A percentile compares a stretch with the other conserved stretches of the same genome.
These are phyloP conservation scores for Tetragonula carbonaria DNA, from an alignment of 2,888 invertebrate species.

Conservation along the genomic window DNA sequence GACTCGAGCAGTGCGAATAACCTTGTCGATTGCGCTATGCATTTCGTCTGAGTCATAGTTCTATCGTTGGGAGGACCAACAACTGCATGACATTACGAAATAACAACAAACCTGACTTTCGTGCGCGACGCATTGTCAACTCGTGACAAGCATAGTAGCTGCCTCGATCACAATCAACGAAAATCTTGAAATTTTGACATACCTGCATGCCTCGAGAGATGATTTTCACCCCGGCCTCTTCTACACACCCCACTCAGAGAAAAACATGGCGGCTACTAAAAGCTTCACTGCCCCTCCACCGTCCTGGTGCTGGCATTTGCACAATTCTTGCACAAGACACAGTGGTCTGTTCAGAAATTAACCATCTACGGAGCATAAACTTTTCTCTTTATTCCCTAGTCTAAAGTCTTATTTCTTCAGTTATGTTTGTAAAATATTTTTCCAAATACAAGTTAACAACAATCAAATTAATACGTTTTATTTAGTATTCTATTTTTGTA, in stretches of 20 bases:
- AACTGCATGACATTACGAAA: conserved; percentile 78
- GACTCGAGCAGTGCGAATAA: conserved; percentile 74
- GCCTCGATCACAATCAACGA: conserved; percentile 5
- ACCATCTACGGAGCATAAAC: background rate
- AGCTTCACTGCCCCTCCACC: conserved; percentile 67
- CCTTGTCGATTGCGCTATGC: conserved; percentile 78
- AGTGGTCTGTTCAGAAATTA: conserved; percentile 28
- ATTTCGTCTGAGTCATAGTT: conserved; percentile 78
- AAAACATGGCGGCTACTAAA: conserved; percentile 89
- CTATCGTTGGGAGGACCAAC: conserved; percentile 56
- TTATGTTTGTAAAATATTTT: background rate
- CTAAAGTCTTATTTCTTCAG: background rate
- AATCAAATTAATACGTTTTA: background rate
- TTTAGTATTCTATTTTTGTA: background rate
- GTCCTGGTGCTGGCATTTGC: conserved; percentile 1
- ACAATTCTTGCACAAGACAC: conserved; percentile 48
- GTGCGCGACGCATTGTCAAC: conserved; percentile 6
- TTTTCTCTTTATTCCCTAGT: too few relatives aligned
- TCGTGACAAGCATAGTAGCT: background rate
- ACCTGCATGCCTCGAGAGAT: conserved; percentile 84
- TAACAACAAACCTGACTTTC: conserved; percentile 31
- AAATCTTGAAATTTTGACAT: conserved; percentile 63
- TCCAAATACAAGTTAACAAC: background rate
- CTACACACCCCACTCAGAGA: conserved; percentile 89
- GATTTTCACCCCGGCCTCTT: conserved; percentile 84